phyloP scores from a whole-genome alignment of 2,797 vertebrate species.

The Anguilla pacifica region DNA sequence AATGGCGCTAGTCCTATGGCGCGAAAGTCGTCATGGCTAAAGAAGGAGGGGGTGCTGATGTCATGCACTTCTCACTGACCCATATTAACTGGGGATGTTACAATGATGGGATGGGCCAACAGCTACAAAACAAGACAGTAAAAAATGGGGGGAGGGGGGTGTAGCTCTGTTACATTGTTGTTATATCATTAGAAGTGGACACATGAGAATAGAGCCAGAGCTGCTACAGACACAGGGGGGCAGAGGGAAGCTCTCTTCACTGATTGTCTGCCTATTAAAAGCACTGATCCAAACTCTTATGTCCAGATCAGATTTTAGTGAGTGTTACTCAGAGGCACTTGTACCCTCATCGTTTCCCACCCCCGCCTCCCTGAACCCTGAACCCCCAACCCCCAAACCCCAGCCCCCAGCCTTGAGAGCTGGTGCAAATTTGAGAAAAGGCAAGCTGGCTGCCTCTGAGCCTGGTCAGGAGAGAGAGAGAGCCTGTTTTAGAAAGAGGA shows the following conservation, averaged over 20 bases:
- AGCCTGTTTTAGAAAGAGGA: conserved; percentile 1
- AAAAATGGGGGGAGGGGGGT: background rate
- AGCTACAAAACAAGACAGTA: background rate
- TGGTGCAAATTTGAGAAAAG: conserved; percentile 4
- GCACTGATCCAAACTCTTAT: background rate
- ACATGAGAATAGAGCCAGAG: background rate
- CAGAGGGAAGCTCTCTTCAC: background rate
- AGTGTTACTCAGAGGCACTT: background rate
- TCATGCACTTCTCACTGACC: too few species aligned
- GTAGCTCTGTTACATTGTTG: background rate
- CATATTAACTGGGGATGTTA: background rate
- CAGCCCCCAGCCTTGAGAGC: background rate
- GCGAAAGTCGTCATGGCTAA: background rate
- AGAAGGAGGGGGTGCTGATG: too few species aligned
- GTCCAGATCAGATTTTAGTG: background rate
- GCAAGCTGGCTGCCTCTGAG: background rate
- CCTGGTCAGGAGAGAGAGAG: background rate
- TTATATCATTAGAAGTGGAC: background rate
- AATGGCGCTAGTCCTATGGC: background rate
- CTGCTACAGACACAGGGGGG: background rate
- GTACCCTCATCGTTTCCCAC: background rate
- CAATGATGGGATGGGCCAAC: background rate
- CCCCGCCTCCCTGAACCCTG: background rate
- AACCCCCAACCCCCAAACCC: too few species aligned
- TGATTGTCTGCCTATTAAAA: background rate